Evolutionary conservation across 2,888 invertebrate species (phyloP).

Genomic region (Dolomedes plantarius): DNA sequence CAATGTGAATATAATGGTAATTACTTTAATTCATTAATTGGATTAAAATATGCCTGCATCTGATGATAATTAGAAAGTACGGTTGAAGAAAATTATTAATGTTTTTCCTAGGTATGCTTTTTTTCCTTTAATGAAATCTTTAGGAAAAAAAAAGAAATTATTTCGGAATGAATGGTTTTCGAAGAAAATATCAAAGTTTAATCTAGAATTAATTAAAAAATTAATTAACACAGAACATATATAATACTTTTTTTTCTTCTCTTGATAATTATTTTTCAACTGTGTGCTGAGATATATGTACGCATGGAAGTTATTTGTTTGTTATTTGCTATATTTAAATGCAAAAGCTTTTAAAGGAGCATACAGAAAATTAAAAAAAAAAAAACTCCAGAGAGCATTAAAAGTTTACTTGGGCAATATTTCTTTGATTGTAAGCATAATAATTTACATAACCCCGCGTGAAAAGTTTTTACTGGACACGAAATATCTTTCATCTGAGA

Average conservation of each 20-base stretch:
- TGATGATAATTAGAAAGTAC: not conserved
- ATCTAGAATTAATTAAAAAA: conserved; percentile 3
- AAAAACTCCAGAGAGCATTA: no score
- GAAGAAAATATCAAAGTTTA: not conserved
- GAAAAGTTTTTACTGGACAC: no score
- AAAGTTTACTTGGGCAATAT: no score
- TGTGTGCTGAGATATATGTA: no score
- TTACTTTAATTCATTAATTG: conserved; percentile 15
- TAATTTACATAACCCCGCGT: no score
- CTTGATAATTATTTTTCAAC: not conserved
- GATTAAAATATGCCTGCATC: conserved; percentile 6
- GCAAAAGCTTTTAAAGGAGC: no score
- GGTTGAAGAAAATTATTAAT: conserved; percentile 2
- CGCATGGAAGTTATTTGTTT: no score
- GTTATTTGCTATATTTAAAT: no score
- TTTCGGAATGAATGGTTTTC: not conserved
- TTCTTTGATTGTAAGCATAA: no score
- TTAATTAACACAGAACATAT: not conserved
- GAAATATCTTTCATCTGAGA: no score
- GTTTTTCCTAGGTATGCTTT: not conserved
- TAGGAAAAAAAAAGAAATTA: not conserved
- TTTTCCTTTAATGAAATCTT: not conserved
- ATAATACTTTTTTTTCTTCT: not conserved
- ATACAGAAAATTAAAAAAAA: no score
- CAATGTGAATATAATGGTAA: not conserved